phyloP scores from a whole-genome alignment of 2,797 vertebrate genomes.

The Toxotes lorentzi region DNA sequence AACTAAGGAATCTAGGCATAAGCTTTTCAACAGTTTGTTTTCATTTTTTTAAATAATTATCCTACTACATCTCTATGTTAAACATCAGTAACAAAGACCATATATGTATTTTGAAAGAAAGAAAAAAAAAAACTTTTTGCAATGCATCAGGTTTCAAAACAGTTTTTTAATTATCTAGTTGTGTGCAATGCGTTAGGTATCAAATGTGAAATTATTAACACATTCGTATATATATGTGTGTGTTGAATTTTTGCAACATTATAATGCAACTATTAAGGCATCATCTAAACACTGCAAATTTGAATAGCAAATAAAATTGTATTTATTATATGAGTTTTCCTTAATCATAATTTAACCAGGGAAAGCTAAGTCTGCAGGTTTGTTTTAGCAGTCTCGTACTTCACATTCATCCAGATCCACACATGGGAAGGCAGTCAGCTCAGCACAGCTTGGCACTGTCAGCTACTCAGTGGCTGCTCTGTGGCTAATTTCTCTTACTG shows the following conservation, averaged over 20 bases:
- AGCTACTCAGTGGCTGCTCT: slow-evolving; percentile 17
- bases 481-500: slow-evolving; percentile 35
- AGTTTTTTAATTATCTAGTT: slow-evolving; percentile 52
- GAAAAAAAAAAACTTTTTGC: not conserved
- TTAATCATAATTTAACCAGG: not conserved
- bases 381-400: slow-evolving; percentile 21
- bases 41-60: not conserved
- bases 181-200: slow-evolving; percentile 23
- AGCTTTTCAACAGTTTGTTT: slow-evolving; percentile 18
- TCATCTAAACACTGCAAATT: slow-evolving; percentile 47
- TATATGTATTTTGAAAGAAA: not conserved
- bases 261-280: slow-evolving; percentile 22
- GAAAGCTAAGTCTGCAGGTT: not conserved
- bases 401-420: slow-evolving; percentile 35
- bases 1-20: slow-evolving; percentile 29
- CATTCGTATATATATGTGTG: slow-evolving; percentile 3
- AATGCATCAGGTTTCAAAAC: slow-evolving; percentile 39
- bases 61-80: not conserved
- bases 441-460: slow-evolving; percentile 19
- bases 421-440: slow-evolving; percentile 19
- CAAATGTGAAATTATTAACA: slow-evolving; percentile 34
- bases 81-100: not conserved
- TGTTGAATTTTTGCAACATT: slow-evolving; percentile 21
- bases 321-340: not conserved
- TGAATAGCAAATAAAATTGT: slow-evolving; percentile 15